These are phyloP conservation scores for Pteria penguin DNA, from an alignment of 2,888 invertebrate genomes.

Conservation along the genomic window DNA sequence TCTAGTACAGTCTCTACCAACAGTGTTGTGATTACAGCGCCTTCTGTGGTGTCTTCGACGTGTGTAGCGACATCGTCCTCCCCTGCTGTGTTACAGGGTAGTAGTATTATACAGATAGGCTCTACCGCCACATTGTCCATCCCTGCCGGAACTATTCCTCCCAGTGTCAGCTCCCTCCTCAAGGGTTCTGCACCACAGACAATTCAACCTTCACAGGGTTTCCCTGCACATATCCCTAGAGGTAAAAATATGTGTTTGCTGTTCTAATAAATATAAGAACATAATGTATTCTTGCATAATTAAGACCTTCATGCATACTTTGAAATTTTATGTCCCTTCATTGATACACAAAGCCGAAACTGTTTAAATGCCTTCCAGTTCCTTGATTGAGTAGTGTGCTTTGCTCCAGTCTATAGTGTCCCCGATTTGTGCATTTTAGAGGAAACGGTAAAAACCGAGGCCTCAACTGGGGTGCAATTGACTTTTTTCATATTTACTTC, in stretches of 20 bases:
- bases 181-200: conserved; percentile 5
- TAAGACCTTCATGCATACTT: no score
- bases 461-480: no score
- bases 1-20: neutral
- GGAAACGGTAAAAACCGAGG: no score
- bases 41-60: neutral
- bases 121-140: conserved; percentile 15
- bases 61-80: conserved; percentile 11
- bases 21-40: neutral
- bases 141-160: neutral
- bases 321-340: no score
- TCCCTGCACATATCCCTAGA: conserved; percentile 40
- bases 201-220: neutral
- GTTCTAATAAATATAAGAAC: no score
- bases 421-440: no score
- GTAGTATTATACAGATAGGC: conserved; percentile 42
- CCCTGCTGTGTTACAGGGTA: neutral
- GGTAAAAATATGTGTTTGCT: conserved; percentile 16
- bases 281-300: no score
- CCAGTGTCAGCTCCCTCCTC: conserved; percentile 29
- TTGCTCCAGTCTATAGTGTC: no score
- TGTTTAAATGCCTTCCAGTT: no score
- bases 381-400: no score
- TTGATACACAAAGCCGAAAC: no score
- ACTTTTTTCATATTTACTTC: no score